Conservation (phyloP, 2,113 vertebrate genomes). For the Pygoscelis adeliae region DNA sequence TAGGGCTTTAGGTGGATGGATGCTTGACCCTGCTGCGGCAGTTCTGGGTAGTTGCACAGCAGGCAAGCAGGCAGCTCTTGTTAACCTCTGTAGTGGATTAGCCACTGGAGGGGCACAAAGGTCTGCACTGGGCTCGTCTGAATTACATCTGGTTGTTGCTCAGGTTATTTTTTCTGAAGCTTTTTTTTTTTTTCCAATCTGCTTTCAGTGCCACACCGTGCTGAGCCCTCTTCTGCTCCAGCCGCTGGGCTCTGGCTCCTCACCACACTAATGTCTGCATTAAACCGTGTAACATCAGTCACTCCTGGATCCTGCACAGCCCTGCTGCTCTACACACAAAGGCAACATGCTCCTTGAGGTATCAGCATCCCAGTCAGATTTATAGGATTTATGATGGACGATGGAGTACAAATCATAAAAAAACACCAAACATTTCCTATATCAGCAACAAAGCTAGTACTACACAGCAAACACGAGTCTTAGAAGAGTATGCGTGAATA, state of each 20-base stretch:
- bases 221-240: background rate
- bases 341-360: background rate
- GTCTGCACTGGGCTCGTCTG: background rate
- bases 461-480: background rate
- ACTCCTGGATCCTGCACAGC: background rate
- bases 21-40: background rate
- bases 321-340: background rate
- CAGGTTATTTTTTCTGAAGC: background rate
- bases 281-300: background rate
- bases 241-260: accelerated
- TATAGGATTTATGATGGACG: background rate
- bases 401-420: background rate
- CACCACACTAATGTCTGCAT: accelerated
- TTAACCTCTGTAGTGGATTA: background rate
- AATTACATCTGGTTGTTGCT: background rate
- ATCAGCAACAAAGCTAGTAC: background rate
- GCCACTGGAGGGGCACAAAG: background rate
- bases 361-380: background rate
- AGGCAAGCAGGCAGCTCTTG: background rate
- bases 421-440: background rate
- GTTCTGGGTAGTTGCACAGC: background rate
- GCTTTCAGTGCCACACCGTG: accelerated
- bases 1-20: background rate
- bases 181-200: background rate
- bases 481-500: background rate